Base-by-base conservation (phyloP, 2,797 vertebrate species). In the Pseudochromis fuscus region DNA sequence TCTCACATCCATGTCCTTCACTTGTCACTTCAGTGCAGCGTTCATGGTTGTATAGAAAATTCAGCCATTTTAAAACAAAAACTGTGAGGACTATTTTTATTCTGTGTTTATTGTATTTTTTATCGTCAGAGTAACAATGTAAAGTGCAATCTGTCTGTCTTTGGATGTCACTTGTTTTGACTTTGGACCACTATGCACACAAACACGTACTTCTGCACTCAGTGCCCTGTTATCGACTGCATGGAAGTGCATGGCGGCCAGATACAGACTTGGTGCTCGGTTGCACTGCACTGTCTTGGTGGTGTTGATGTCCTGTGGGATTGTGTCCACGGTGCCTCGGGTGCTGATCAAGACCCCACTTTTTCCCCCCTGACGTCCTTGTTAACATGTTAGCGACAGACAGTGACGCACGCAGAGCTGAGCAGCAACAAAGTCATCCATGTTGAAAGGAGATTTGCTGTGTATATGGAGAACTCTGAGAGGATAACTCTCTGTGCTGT, bases 381-480 rank as follows among this genome's bases (percentile, higher is more conserved):
- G 89, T 90, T 80, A 89, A 91, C 52, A 68, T 40, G 65, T 76
- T 69, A 37, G 66, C 37, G 15, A 58, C 45, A 75, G 86, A 78
- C 86, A 79, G 83, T 89, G 87, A 89, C 76, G 72, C 88, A 89
- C 76, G 72, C 88, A 88, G 87, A 86, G 68, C 69, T 64, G 49
- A 83, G 75, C 75, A 60, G 64, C 67, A 59, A 81, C 73, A 61
- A 81, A 79, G 67, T 63, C 82, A 72, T 87, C 80, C 46, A 57
- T 52, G 66, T 84, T 76, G 68, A 70, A 73, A 61, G 40, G 40
- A 67, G 65, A 77, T 64, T 73, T 67, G 30, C 28, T 63, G 48
- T 61, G 48, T 61, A 60, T 58, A 72, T 50, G 61, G 38, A 68
- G 71, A 63, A 45, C 38, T 81, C 44, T 21, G 37, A 67, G 27